Evolutionary conservation across 2,113 vertebrate genomes (phyloP).

Genomic region (Thomomys bottae): DNA sequence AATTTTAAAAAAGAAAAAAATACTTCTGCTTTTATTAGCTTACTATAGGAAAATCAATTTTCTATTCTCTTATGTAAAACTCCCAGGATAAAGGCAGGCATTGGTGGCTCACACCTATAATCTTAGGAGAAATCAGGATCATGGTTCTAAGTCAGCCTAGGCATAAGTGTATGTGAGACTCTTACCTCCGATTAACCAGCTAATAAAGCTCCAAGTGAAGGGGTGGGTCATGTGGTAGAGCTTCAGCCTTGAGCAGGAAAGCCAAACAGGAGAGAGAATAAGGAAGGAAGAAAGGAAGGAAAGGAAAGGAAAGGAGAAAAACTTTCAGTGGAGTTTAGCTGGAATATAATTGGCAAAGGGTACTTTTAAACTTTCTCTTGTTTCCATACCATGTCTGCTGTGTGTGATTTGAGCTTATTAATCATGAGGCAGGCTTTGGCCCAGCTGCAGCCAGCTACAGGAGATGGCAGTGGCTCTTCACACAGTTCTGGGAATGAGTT

Average conservation of each 20-base stretch:
- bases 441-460: neutral
- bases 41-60: constrained; percentile 26
- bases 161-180: too few relatives aligned
- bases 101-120: too few relatives aligned
- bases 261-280: too few relatives aligned
- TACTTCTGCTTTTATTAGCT: neutral
- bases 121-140: too few relatives aligned
- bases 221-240: too few relatives aligned
- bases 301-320: neutral
- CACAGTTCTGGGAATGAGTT: fast-evolving
- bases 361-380: neutral
- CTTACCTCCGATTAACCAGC: too few relatives aligned
- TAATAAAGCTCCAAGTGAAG: too few relatives aligned
- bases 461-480: neutral
- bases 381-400: neutral
- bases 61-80: neutral
- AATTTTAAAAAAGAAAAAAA: too few relatives aligned
- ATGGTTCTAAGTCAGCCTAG: too few relatives aligned
- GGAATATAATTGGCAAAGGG: neutral
- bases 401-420: neutral
- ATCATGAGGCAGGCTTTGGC: neutral
- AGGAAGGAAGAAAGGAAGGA: too few relatives aligned
- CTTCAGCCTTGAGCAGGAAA: too few relatives aligned
- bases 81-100: neutral
- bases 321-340: constrained; percentile 24